These are phyloP conservation scores for Ptychodera flava DNA, from an alignment of 35 echinoderm and acorn worm species.

Conservation along the genomic window DNA sequence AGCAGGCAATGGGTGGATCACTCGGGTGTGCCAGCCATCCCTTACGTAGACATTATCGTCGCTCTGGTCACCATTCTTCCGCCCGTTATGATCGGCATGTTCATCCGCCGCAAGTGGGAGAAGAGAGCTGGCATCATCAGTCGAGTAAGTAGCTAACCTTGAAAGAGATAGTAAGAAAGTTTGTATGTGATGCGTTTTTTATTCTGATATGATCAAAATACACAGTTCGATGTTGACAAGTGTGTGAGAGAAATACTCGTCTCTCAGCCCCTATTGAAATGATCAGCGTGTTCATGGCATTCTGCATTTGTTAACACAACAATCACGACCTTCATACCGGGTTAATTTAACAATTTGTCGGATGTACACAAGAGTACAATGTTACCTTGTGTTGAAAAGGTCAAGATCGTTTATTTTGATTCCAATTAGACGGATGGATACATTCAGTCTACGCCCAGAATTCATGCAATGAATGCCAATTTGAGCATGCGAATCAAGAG, in stretches of 20 bases:
- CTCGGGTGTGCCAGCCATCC: constrained; percentile 26
- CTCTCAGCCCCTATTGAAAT: background rate
- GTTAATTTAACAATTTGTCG: too few relatives aligned
- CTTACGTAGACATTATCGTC: constrained; percentile 66
- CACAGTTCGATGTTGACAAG: background rate
- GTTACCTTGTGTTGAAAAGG: too few relatives aligned
- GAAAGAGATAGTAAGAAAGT: background rate
- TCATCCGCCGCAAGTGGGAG: constrained; percentile 52
- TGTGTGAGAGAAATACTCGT: background rate
- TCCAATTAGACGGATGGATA: too few relatives aligned
- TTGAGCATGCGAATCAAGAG: too few relatives aligned
- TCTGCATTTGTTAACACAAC: background rate
- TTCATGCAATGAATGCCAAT: too few relatives aligned
- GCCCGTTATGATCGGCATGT: constrained; percentile 74
- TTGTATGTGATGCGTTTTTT: background rate
- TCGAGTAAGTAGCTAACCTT: constrained; percentile 30
- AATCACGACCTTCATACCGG: too few relatives aligned
- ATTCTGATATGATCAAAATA: background rate
- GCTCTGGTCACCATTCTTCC: constrained; percentile 62
- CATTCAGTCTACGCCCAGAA: too few relatives aligned
- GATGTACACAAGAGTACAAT: too few relatives aligned
- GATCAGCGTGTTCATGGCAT: background rate
- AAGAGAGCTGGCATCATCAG: constrained; percentile 30
- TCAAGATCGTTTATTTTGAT: too few relatives aligned
- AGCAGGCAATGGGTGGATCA: background rate